phyloP scores from a whole-genome alignment of 2,888 invertebrate species.

The Drosophila formosana region DNA sequence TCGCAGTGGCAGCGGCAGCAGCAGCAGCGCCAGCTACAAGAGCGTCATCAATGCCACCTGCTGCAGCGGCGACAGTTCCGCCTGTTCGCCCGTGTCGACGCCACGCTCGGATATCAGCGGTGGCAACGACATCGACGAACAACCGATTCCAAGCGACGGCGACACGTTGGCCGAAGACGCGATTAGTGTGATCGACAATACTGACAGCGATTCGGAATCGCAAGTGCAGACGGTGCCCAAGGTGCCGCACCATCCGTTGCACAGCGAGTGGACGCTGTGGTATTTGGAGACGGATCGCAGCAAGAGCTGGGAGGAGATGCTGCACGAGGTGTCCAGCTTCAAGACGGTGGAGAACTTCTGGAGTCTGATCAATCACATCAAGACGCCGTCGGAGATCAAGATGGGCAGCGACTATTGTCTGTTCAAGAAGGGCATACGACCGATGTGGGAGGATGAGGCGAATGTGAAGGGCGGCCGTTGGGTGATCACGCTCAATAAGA shows the following conservation, averaged over 20 bases:
- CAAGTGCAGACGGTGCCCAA: slow-evolving; percentile 85
- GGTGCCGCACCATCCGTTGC: slow-evolving; percentile 93
- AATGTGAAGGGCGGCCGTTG: slow-evolving; percentile 94
- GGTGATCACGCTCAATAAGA: slow-evolving; percentile 90
- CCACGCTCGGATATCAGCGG: slow-evolving; percentile 34
- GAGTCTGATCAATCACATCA: slow-evolving; percentile 95
- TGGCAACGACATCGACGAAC: slow-evolving; percentile 16
- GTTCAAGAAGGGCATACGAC: slow-evolving; percentile 89
- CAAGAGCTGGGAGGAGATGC: slow-evolving; percentile 95
- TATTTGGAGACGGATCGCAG: slow-evolving; percentile 95
- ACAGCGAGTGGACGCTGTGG: slow-evolving; percentile 98
- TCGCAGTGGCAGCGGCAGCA: slow-evolving; percentile 28
- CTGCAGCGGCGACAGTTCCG: slow-evolving; percentile 22
- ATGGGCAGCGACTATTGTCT: slow-evolving; percentile 92
- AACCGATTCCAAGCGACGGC: slow-evolving; percentile 3
- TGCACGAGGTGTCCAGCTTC: slow-evolving; percentile 95
- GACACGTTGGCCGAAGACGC: neutral
- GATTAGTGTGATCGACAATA: neutral
- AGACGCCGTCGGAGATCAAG: slow-evolving; percentile 91
- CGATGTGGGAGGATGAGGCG: slow-evolving; percentile 96
- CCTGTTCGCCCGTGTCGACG: slow-evolving; percentile 24
- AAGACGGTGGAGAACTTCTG: slow-evolving; percentile 99
- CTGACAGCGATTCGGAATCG: slow-evolving; percentile 9
- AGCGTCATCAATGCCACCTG: slow-evolving; percentile 20
- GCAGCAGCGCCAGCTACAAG: slow-evolving; percentile 34